Evolutionary conservation across 2,797 vertebrate genomes (phyloP).

Genomic region (Mormyrus hasselquistii): DNA sequence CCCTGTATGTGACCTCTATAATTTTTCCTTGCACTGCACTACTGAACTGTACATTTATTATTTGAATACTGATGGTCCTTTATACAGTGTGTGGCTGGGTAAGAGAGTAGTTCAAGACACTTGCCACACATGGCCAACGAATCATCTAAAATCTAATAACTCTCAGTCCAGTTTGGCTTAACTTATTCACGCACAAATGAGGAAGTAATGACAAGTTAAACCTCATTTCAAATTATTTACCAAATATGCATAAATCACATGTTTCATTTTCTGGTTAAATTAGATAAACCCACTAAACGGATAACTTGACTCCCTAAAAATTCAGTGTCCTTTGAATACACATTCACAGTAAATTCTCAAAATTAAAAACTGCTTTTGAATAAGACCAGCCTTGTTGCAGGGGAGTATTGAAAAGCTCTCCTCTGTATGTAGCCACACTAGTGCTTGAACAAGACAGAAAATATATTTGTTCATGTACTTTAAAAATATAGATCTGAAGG

Average conservation of each 20-base stretch:
- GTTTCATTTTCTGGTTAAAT: neutral
- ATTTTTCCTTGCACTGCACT: neutral
- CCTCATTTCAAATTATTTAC: neutral
- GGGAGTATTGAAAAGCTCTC: neutral
- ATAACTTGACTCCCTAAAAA: neutral
- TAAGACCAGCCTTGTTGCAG: neutral
- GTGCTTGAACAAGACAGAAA: neutral
- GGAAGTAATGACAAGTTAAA: neutral
- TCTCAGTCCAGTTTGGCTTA: neutral
- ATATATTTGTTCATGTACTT: neutral
- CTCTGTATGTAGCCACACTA: neutral
- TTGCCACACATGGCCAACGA: neutral
- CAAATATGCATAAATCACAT: neutral
- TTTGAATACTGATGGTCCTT: neutral
- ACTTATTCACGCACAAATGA: neutral
- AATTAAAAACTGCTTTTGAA: neutral
- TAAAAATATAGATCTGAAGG: neutral
- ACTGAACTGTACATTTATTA: neutral
- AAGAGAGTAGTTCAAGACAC: neutral
- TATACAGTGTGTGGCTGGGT: neutral
- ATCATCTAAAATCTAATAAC: neutral
- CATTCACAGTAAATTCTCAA: neutral
- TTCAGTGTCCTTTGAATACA: neutral
- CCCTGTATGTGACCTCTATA: neutral
- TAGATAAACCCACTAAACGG: neutral